Conservation (phyloP, 2,113 vertebrate species). For the Acrocephalus kingi region DNA sequence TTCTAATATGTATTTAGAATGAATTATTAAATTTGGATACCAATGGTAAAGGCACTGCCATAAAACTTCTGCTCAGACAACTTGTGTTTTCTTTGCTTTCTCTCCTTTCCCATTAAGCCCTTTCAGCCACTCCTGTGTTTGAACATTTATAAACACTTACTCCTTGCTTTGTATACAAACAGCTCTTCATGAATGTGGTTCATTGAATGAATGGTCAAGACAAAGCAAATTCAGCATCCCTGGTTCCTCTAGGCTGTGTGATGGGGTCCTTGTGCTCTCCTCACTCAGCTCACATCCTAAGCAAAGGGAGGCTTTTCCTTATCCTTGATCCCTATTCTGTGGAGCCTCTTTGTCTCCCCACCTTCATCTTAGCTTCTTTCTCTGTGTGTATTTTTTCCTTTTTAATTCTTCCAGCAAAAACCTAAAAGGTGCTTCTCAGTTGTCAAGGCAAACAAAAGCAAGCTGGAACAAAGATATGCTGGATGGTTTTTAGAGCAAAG, state of each 20-base stretch:
- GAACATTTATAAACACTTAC: neutral
- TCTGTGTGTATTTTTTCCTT: neutral
- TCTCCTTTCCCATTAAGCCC: neutral
- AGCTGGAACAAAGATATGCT: neutral
- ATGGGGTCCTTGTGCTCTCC: neutral
- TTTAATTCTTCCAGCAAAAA: neutral
- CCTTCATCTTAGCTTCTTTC: neutral
- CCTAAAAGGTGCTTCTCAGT: neutral
- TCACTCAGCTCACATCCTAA: neutral
- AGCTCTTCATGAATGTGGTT: neutral
- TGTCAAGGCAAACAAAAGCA: neutral
- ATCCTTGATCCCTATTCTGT: neutral
- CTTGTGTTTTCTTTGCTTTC: neutral
- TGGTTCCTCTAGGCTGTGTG: neutral
- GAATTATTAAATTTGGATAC: neutral
- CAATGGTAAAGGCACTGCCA: neutral
- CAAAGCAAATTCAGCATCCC: neutral
- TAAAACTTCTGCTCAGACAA: neutral
- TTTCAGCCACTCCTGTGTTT: neutral
- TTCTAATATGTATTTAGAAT: neutral
- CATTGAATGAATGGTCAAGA: neutral
- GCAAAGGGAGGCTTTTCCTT: neutral
- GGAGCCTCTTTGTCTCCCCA: neutral
- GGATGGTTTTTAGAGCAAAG: neutral
- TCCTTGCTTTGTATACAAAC: neutral